A percentile compares a stretch with the other conserved stretches of the same genome.
These are phyloP conservation scores for Megalonaias nervosa DNA, from an alignment of 1,140 invertebrate species.

Conservation along the genomic window DNA sequence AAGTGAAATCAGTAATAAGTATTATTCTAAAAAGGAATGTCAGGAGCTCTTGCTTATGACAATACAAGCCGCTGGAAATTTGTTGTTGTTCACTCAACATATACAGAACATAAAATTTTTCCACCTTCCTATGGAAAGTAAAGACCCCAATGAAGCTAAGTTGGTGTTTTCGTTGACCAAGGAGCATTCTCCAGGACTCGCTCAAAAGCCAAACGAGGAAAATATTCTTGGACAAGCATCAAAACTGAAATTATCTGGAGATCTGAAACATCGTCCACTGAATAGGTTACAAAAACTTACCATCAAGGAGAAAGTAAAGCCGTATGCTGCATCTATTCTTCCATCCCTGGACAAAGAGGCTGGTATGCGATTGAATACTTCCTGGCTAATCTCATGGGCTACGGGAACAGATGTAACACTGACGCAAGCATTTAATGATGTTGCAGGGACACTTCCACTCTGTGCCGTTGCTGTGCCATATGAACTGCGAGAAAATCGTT, in stretches of 20 bases:
- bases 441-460: constrained; percentile 7
- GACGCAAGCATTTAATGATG: not conserved
- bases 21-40: constrained; percentile 43
- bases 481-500: not conserved
- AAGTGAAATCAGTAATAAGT: constrained; percentile 52
- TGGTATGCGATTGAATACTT: not conserved
- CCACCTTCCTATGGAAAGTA: constrained; percentile 33
- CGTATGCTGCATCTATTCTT: not conserved
- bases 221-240: not conserved
- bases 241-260: not conserved
- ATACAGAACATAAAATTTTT: constrained; percentile 43
- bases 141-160: constrained; percentile 1
- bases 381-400: constrained; percentile 15
- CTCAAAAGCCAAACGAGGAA: not conserved
- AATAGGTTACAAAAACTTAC: constrained; percentile 1
- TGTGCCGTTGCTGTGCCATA: constrained; percentile 17
- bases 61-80: constrained; percentile 33
- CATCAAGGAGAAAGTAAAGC: not conserved
- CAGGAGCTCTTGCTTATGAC: constrained; percentile 39
- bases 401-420: constrained; percentile 5
- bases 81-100: constrained; percentile 57
- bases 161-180: constrained; percentile 7
- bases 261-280: not conserved
- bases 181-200: not conserved
- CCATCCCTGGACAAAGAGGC: not conserved